phyloP scores from a whole-genome alignment of 37 sponge, comb jelly and placozoan species.

The Halichondria panicea region DNA sequence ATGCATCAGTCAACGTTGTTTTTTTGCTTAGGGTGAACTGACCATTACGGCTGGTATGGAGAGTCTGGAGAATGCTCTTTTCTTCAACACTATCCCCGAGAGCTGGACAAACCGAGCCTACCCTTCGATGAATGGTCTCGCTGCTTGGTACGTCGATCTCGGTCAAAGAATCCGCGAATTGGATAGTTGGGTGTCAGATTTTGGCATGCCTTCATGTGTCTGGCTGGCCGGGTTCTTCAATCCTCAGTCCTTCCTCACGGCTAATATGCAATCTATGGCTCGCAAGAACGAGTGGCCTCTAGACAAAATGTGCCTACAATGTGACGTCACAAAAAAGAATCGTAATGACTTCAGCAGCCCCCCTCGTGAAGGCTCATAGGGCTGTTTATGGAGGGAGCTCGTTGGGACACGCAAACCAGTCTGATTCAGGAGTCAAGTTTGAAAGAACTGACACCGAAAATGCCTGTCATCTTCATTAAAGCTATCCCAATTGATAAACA shows the following conservation, averaged over 20 bases:
- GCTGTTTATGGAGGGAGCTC: constrained; percentile 98
- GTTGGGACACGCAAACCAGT: constrained; percentile 94
- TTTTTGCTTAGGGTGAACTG: constrained; percentile 99
- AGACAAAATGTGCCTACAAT: constrained; percentile 98
- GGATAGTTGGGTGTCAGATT: constrained; percentile 95
- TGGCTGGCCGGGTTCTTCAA: constrained; percentile 99
- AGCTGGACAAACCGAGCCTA: constrained; percentile 94
- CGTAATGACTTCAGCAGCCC: constrained; percentile 93
- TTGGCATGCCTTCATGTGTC: constrained; percentile 89
- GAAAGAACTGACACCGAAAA: constrained; percentile 93
- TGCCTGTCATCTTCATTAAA: constrained; percentile 96
- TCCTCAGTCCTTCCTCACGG: constrained; percentile 99
- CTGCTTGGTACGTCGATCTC: constrained; percentile 91
- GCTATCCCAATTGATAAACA: constrained; percentile 97
- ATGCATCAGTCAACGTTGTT: no score
- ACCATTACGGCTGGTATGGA: constrained; percentile 99
- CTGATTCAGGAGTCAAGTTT: constrained; percentile 92
- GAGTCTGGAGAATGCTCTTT: constrained; percentile 87
- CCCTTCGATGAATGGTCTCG: constrained; percentile 86
- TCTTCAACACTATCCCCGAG: constrained; percentile 87
- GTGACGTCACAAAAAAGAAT: constrained; percentile 97
- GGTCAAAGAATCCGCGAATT: constrained; percentile 90
- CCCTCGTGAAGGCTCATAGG: constrained; percentile 98
- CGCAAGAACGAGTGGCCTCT: constrained; percentile 99
- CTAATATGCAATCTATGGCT: constrained; percentile 99